phyloP scores from a whole-genome alignment of 2,888 invertebrate species.

The Caenorhabditis sinica region DNA sequence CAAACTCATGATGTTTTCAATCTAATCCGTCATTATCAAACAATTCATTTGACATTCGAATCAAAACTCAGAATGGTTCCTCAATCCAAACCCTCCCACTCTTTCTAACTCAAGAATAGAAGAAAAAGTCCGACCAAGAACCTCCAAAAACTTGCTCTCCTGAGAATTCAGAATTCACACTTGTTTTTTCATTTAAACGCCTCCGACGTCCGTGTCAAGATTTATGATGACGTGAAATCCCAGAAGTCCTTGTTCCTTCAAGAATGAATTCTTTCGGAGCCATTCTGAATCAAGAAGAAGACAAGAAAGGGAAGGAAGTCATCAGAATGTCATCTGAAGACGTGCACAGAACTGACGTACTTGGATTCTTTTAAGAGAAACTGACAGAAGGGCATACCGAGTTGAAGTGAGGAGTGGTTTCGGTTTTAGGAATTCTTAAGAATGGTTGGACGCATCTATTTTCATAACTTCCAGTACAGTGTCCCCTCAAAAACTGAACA shows the following conservation, averaged over 20 bases:
- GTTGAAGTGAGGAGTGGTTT: too few species aligned
- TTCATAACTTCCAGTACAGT: not conserved
- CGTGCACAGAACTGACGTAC: constrained; percentile 19
- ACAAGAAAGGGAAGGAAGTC: constrained; percentile 42
- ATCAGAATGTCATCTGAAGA: constrained; percentile 42
- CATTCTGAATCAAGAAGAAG: constrained; percentile 8
- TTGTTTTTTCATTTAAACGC: constrained; percentile 58
- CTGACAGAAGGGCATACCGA: not conserved
- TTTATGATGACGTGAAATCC: constrained; percentile 50
- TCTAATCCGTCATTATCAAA: not conserved
- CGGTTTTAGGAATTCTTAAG: not conserved
- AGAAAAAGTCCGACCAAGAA: constrained; percentile 19
- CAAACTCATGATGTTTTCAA: not conserved
- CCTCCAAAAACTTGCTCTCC: constrained; percentile 11
- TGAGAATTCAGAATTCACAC: constrained; percentile 37
- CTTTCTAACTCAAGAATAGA: constrained; percentile 5
- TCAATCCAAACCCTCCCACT: constrained; percentile 3
- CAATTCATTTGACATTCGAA: constrained; percentile 8
- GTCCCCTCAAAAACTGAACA: not conserved
- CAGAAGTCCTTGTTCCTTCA: constrained; percentile 30
- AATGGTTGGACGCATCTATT: not conserved
- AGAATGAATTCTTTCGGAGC: constrained; percentile 35
- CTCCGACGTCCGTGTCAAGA: constrained; percentile 42
- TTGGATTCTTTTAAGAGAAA: not conserved
- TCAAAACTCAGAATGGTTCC: constrained; percentile 1